Evolutionary conservation across 2,113 vertebrate genomes (phyloP), one percentile per base, ranked within the genome.

Genomic region (Urocynchramus pylzowi): DNA sequence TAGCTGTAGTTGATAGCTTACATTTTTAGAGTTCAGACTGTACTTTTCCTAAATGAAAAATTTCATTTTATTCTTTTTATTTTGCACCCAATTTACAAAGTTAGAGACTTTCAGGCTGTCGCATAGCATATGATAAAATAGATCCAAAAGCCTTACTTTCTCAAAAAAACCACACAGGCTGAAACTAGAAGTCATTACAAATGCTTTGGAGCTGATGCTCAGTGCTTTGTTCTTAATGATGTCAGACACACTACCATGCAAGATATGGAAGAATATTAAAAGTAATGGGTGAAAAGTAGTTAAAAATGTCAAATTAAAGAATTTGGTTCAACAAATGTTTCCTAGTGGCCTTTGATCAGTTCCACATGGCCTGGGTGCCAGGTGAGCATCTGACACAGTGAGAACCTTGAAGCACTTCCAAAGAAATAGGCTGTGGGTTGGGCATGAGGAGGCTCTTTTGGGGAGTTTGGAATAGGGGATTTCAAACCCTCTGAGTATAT

Each of bases 311-410:
- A 5, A 50, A 31, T 6, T 27, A 35, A 47, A 20, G 4, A 23
- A 11, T 69, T 39, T 78, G 3, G 1, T 57, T 69, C 4, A 65
- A 17, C 16, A 49, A 37, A 41, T 39, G 2, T 27, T n/a, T 28
- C 3, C 45, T 27, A 49, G 30, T 65, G 31, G 19, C 31, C 19
- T 69, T 28, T 31, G 8, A 13, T 49, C 44, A 50, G 27, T 52
- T 53, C 10, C 11, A 44, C 4, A 0, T 11, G 3, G 6, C 31
- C 49, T 33, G 12, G 4, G 11, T 71, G 21, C 16, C 11, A 21
- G 30, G 23, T 1, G 9, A 19, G 11, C 4, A 21, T 42, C 65
- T 52, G 35, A 41, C 2, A 14, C 1, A 0, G 13, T 27, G 26
- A 68, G 14, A 57, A 12, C 33, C 33, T 13, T 42, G 57, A 31